These are phyloP conservation scores for Exocentrus adspersus DNA, from an alignment of 2,888 invertebrate species.

Conservation along the genomic window DNA sequence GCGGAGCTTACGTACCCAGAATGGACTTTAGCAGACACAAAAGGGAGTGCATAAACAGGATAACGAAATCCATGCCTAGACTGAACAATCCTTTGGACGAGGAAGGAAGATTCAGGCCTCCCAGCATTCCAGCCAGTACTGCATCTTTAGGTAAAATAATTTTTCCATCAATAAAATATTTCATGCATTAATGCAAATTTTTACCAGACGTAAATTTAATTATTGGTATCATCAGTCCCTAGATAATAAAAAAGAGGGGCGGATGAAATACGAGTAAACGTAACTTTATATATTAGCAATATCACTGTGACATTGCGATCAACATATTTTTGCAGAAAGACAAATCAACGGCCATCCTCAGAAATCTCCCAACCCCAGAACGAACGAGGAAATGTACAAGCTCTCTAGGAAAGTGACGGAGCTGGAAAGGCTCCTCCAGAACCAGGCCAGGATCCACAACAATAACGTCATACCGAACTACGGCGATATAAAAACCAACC, in stretches of 20 bases:
- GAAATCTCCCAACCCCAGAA: slow-evolving; percentile 19
- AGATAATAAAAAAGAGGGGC: too few species aligned
- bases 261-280: too few species aligned
- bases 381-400: slow-evolving; percentile 42
- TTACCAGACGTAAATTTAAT: too few species aligned
- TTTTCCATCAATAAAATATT: background rate
- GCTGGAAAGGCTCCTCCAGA: slow-evolving; percentile 37
- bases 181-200: too few species aligned
- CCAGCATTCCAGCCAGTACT: slow-evolving; percentile 11
- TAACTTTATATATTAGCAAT: too few species aligned
- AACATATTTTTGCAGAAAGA: slow-evolving; percentile 1
- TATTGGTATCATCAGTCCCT: too few species aligned
- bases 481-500: slow-evolving; percentile 38
- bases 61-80: slow-evolving; percentile 33
- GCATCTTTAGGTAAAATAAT: slow-evolving; percentile 29
- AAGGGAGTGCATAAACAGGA: slow-evolving; percentile 61
- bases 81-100: slow-evolving; percentile 20
- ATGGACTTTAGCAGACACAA: slow-evolving; percentile 70
- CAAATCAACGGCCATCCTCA: slow-evolving; percentile 7
- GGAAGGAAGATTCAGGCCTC: background rate
- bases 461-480: slow-evolving; percentile 13
- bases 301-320: too few species aligned
- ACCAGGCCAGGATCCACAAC: slow-evolving; percentile 26
- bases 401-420: slow-evolving; percentile 43
- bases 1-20: slow-evolving; percentile 76